These are phyloP conservation scores for Pseudomugil tenellus DNA, from an alignment of 2,797 vertebrate genomes.

Conservation along the genomic window DNA sequence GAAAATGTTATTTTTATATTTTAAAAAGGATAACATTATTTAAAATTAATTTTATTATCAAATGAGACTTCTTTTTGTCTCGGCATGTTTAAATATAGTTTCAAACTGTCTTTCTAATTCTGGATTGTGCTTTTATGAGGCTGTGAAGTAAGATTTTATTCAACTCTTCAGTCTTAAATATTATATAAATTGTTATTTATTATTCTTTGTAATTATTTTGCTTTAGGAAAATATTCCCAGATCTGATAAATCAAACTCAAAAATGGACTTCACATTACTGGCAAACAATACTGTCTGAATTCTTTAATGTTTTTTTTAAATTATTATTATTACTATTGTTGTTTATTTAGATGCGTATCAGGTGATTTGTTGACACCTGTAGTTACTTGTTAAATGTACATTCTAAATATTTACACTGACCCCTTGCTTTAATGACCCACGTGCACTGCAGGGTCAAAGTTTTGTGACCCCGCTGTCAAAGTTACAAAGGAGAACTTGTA, in stretches of 20 bases:
- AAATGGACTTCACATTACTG: background rate
- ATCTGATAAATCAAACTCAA: no score
- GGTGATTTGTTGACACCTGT: no score
- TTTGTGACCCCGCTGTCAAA: no score
- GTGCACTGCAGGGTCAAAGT: background rate
- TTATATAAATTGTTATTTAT: no score
- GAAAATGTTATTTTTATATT: background rate
- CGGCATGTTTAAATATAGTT: background rate
- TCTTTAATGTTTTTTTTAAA: no score
- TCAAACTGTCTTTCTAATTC: background rate
- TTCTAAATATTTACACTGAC: slow-evolving; percentile 1
- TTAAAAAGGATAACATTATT: background rate
- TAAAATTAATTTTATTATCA: background rate
- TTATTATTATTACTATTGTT: no score
- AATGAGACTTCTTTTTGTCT: background rate
- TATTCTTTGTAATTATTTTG: no score
- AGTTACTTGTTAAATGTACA: background rate
- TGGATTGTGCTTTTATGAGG: background rate
- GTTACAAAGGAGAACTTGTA: background rate
- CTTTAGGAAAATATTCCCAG: no score
- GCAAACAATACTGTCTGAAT: background rate
- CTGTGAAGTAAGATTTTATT: background rate
- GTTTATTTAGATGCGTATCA: no score
- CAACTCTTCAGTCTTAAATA: no score
- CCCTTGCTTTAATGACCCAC: background rate